These are phyloP conservation scores for Wiebesia pumilae DNA, from an alignment of 1,140 invertebrate genomes.

Conservation along the genomic window DNA sequence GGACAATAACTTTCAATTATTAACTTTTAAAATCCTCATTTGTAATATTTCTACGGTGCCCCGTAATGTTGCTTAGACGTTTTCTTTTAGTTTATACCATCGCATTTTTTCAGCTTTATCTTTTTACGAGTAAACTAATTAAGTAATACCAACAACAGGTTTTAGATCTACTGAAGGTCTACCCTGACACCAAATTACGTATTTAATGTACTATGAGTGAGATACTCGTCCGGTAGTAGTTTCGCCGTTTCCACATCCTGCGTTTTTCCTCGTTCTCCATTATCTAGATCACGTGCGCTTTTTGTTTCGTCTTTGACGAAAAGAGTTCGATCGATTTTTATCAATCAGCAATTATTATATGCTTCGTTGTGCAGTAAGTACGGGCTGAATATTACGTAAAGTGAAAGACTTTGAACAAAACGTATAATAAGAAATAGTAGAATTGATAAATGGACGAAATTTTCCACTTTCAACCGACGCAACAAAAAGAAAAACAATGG, in stretches of 20 bases:
- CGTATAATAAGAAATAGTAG: slow-evolving; percentile 15
- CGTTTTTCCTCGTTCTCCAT: slow-evolving; percentile 8
- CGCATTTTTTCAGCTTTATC: slow-evolving; percentile 42
- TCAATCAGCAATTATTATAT: slow-evolving; percentile 38
- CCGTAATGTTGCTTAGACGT: slow-evolving; percentile 35
- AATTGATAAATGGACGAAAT: slow-evolving; percentile 28
- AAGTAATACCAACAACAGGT: slow-evolving; percentile 67
- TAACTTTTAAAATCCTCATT: slow-evolving; percentile 42
- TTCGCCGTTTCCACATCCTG: slow-evolving; percentile 52
- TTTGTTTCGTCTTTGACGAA: slow-evolving; percentile 36
- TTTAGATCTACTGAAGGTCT: slow-evolving; percentile 75
- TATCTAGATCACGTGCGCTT: slow-evolving; percentile 17
- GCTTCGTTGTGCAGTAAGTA: slow-evolving; percentile 49
- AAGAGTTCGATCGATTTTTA: slow-evolving; percentile 26
- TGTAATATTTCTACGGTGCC: slow-evolving; percentile 43
- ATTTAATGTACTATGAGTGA: slow-evolving; percentile 77
- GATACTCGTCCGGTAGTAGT: slow-evolving; percentile 72
- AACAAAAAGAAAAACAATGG: slow-evolving; percentile 48
- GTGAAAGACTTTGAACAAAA: slow-evolving; percentile 20
- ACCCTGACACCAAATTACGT: slow-evolving; percentile 78
- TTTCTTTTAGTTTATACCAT: slow-evolving; percentile 32
- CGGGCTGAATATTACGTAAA: slow-evolving; percentile 30
- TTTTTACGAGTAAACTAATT: slow-evolving; percentile 63
- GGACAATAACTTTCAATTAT: slow-evolving; percentile 52
- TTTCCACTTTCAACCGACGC: slow-evolving; percentile 35